Evolutionary conservation across 2,113 vertebrate genomes (phyloP).

Genomic region (Sterna hirundo): DNA sequence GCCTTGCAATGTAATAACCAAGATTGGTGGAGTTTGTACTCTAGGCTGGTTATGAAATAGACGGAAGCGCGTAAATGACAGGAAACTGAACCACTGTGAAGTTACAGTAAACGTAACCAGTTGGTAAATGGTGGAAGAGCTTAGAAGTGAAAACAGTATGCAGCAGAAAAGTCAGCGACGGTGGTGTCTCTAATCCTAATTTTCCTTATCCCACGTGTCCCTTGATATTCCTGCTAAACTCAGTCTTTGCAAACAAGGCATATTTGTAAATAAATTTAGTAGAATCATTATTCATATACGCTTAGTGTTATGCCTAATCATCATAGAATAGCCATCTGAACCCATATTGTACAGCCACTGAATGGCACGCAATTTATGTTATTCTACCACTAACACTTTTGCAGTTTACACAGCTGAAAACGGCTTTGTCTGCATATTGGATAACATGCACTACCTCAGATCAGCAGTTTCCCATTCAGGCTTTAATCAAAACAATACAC

Average conservation of each 20-base stretch:
- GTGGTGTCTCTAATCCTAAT: not conserved
- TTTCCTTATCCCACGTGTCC: not conserved
- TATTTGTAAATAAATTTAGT: not conserved
- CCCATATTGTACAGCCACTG: not conserved
- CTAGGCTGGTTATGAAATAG: not conserved
- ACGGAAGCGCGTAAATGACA: not conserved
- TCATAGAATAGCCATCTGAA: not conserved
- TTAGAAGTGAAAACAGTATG: not conserved
- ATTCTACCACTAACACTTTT: not conserved
- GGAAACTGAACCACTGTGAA: not conserved
- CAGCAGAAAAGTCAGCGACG: not conserved
- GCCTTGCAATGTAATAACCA: not conserved
- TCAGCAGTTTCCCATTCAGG: constrained; percentile 44
- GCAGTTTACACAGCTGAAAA: not conserved
- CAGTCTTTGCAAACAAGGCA: not conserved
- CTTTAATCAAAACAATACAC: constrained; percentile 37
- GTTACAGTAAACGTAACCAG: not conserved
- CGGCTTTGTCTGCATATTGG: not conserved
- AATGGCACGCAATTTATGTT: not conserved
- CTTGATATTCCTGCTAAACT: not conserved
- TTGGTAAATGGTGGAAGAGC: not conserved
- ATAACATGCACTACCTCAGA: not conserved
- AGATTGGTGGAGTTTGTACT: not conserved
- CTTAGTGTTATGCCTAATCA: not conserved
- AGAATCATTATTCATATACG: not conserved